Conservation (phyloP, 2,113 vertebrate species). For the Bagarius yarrelli region DNA sequence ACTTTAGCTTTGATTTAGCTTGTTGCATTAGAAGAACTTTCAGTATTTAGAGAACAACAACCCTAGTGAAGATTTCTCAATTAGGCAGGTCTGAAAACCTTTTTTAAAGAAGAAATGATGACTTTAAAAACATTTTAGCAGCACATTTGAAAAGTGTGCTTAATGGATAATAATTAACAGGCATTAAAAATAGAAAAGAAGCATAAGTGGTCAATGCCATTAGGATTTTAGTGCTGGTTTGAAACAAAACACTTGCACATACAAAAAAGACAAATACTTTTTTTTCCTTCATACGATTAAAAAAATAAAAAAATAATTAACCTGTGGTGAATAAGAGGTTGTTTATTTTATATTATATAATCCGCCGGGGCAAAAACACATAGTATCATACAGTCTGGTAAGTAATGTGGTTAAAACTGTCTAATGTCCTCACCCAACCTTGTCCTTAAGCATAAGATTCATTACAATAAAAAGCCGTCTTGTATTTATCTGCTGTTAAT, state of each 20-base stretch:
- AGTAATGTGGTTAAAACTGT: not conserved
- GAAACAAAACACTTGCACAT: not conserved
- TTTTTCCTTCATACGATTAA: not conserved
- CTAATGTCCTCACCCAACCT: no score
- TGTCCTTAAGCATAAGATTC: no score
- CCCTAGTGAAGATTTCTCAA: not conserved
- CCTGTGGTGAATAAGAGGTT: not conserved
- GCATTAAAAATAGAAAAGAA: not conserved
- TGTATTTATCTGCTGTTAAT: not conserved
- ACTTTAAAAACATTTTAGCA: not conserved
- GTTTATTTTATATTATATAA: not conserved
- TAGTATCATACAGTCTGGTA: not conserved
- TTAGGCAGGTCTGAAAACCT: not conserved
- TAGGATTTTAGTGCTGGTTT: not conserved
- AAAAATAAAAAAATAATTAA: not conserved
- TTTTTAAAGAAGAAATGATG: not conserved
- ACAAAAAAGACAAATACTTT: not conserved
- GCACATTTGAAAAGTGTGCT: not conserved
- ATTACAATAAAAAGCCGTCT: no score
- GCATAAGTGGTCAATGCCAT: not conserved
- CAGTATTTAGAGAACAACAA: not conserved
- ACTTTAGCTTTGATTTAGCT: not conserved
- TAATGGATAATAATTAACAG: not conserved
- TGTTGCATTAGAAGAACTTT: not conserved
- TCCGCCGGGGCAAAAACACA: not conserved